Base-by-base conservation (phyloP, 2,888 invertebrate genomes). In the Ctenicera cuprea region DNA sequence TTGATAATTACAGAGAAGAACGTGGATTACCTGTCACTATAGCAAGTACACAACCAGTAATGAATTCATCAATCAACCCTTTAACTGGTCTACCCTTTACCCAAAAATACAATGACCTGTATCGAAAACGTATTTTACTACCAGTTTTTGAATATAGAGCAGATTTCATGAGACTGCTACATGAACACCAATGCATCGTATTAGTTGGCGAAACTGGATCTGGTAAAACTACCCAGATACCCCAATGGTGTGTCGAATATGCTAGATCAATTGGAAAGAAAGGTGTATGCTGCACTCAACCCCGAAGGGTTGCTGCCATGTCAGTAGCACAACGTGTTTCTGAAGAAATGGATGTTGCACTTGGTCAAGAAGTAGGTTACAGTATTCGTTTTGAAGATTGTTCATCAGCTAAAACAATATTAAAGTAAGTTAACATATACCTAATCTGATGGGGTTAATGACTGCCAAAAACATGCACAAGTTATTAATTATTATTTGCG, bases 201-300 rank as follows among this genome's bases (percentile, higher is more conserved):
- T 89, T 99, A 0, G 99, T 99, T 3, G 99, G 99, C 80, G 99
- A 99, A 86, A 99, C 98, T 0, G 99, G 99, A n/a, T 98, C 98
- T 1, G 99, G 99, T 0, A 99, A 99, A 89, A 99, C 99, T 0
- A 99, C 99, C 11, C 99, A 98, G 89, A 99, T 99, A 82, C 99
- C 99, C 0, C 99, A 97, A 88, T 97, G 97, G 96, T 95, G 95
- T 84, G 94, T 94, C 0, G 94, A 95, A 79, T 94, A 92, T 86
- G 92, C 94, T 0, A 85, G 90, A 37, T 87, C 90, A 0, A 87
- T 90, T 68, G 93, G 93, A 0, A 90, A 89, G 78, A 94, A 94
- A 84, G 94, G 92, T 3, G 98, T 99, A 0, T 97, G 98, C 5
- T 99, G 99, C 86, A 99, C 99, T 0, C 98, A 98, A 85, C 98